phyloP scores from a whole-genome alignment of 2,797 vertebrate species.

The Numenius phaeopus region DNA sequence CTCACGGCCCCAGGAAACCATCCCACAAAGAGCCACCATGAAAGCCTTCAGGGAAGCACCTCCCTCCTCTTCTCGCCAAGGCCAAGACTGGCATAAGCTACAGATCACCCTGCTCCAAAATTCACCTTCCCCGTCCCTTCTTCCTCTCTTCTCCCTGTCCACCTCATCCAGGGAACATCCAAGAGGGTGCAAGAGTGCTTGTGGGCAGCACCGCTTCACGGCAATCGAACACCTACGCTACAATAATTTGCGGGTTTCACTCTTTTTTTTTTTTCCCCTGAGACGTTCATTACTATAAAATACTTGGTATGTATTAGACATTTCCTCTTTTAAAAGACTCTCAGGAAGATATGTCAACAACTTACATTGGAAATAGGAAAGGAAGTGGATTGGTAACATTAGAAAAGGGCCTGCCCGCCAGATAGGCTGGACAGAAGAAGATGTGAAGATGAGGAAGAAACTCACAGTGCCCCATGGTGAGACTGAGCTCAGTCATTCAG shows the following conservation, averaged over 20 bases:
- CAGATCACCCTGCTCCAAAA: background rate
- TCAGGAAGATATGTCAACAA: background rate
- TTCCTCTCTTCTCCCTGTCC: background rate
- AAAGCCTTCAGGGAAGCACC: background rate
- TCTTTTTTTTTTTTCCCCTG: too few relatives aligned
- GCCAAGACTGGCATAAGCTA: background rate
- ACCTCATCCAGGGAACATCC: background rate
- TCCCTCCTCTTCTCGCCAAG: background rate
- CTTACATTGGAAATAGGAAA: background rate
- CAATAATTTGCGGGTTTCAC: background rate
- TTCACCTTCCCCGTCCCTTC: background rate
- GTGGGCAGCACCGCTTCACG: background rate
- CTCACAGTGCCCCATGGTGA: background rate
- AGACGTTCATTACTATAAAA: background rate
- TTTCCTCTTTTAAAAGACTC: background rate
- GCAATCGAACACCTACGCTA: background rate
- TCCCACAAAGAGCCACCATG: background rate
- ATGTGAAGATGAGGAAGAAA: background rate
- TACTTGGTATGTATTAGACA: background rate
- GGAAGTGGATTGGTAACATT: background rate
- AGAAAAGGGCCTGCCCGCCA: background rate
- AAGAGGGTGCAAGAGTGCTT: background rate
- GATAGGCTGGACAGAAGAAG: background rate
- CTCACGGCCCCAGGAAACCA: background rate
- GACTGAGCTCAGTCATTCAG: background rate